Evolutionary conservation across 37 sponge, comb jelly and placozoan species (phyloP).

Genomic region (Spongilla lacustris): DNA sequence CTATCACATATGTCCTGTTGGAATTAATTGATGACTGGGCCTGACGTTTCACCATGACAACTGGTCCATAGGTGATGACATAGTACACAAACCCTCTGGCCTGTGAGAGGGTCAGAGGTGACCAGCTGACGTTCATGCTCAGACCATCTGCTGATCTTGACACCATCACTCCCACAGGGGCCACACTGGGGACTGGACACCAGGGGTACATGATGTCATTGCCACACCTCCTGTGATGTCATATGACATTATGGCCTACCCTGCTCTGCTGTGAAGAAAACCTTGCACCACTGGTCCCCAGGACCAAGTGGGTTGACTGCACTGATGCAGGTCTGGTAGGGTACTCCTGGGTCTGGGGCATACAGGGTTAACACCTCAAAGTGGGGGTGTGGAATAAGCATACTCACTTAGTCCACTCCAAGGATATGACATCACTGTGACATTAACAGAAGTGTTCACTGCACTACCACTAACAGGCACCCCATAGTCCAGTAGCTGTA

Average conservation of each 20-base stretch:
- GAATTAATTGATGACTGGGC: too few relatives aligned
- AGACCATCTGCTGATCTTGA: background rate
- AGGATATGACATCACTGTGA: too few relatives aligned
- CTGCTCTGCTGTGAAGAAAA: too few relatives aligned
- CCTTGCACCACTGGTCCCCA: too few relatives aligned
- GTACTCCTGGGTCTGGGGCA: background rate
- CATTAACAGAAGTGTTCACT: too few relatives aligned
- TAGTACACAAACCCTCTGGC: slow-evolving; percentile 30
- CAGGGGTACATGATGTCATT: too few relatives aligned
- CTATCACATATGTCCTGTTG: background rate
- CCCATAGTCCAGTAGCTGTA: too few relatives aligned
- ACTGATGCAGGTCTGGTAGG: background rate
- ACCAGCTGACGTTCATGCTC: slow-evolving; percentile 24
- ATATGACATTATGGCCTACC: too few relatives aligned
- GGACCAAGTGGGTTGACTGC: background rate
- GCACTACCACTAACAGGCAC: too few relatives aligned
- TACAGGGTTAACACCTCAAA: background rate
- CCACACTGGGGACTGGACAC: slow-evolving; percentile 4
- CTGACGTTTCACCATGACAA: too few relatives aligned
- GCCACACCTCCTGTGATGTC: too few relatives aligned
- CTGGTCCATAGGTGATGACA: background rate
- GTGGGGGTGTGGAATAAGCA: background rate
- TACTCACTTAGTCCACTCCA: too few relatives aligned
- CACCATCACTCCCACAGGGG: slow-evolving; percentile 10
- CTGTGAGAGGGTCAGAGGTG: slow-evolving; percentile 40